phyloP scores from a whole-genome alignment of 1,140 invertebrate species.

The Listronotus oregonensis region DNA sequence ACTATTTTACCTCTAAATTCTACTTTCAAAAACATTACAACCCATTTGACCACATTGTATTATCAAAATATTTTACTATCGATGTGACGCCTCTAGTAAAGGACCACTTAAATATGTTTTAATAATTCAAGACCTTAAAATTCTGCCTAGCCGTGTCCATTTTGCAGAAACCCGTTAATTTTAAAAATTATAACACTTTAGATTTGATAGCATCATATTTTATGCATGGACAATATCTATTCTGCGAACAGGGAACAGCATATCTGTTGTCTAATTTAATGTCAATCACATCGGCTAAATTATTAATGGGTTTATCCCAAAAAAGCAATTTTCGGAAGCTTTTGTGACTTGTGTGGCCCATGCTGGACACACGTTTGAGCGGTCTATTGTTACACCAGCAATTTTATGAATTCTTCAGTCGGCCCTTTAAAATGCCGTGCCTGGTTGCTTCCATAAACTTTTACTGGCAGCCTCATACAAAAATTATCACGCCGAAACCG shows the following conservation, averaged over 20 bases:
- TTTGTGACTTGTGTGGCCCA: conserved; percentile 30
- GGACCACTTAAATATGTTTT: too few species aligned
- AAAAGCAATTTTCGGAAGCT: conserved; percentile 37
- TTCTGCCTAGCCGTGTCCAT: too few species aligned
- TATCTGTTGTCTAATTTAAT: conserved; percentile 32
- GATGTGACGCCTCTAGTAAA: too few species aligned
- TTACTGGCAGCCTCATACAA: conserved; percentile 38
- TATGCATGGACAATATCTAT: conserved; percentile 27
- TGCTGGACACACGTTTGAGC: conserved; percentile 35
- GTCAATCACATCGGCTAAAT: conserved; percentile 37
- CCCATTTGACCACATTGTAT: too few species aligned
- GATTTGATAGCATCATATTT: conserved; percentile 14
- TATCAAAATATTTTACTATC: too few species aligned
- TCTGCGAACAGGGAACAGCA: conserved; percentile 13
- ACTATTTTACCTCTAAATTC: too few species aligned
- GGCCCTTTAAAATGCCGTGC: conserved; percentile 33
- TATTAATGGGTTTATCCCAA: conserved; percentile 36
- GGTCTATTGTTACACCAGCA: conserved; percentile 32
- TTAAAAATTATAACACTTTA: neutral
- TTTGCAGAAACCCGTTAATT: neutral
- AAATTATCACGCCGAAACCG: conserved; percentile 37
- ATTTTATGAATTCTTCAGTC: conserved; percentile 40
- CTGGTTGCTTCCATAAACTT: conserved; percentile 37
- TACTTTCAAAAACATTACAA: too few species aligned
- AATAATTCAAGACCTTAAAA: too few species aligned